These are phyloP conservation scores for Brachionus koreanus DNA, from an alignment of 1,140 invertebrate genomes.

Conservation along the genomic window DNA sequence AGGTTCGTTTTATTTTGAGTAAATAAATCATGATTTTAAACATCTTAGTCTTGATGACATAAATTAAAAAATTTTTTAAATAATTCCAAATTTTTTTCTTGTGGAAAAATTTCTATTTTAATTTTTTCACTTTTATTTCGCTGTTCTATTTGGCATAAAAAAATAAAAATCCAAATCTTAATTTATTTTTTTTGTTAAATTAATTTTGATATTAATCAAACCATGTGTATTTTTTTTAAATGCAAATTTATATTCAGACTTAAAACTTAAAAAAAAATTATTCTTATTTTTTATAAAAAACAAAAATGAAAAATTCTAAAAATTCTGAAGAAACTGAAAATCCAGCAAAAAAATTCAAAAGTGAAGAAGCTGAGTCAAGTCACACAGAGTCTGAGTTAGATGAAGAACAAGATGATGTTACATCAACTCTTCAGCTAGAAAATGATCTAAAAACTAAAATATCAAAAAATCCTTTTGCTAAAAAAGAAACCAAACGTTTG, in stretches of 20 bases:
- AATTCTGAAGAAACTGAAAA: not conserved
- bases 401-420: not conserved
- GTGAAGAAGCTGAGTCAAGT: not conserved
- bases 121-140: too few relatives aligned
- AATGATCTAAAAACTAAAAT: constrained; percentile 30
- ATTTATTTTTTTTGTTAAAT: not conserved
- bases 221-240: not conserved
- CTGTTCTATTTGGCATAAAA: too few relatives aligned
- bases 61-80: too few relatives aligned
- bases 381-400: not conserved
- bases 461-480: constrained; percentile 10
- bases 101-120: too few relatives aligned
- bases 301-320: constrained; percentile 32
- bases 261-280: not conserved
- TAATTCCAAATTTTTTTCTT: too few relatives aligned
- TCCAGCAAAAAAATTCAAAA: not conserved
- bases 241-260: not conserved
- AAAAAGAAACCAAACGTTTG: constrained; percentile 67
- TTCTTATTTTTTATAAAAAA: not conserved
- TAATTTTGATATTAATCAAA: not conserved
- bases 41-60: too few relatives aligned
- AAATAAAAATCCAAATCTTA: too few relatives aligned
- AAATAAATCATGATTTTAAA: too few relatives aligned
- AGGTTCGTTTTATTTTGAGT: too few relatives aligned
- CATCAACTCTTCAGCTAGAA: constrained; percentile 15